phyloP scores from a whole-genome alignment of 2,113 vertebrate species.

The Phyllostomus hastatus region DNA sequence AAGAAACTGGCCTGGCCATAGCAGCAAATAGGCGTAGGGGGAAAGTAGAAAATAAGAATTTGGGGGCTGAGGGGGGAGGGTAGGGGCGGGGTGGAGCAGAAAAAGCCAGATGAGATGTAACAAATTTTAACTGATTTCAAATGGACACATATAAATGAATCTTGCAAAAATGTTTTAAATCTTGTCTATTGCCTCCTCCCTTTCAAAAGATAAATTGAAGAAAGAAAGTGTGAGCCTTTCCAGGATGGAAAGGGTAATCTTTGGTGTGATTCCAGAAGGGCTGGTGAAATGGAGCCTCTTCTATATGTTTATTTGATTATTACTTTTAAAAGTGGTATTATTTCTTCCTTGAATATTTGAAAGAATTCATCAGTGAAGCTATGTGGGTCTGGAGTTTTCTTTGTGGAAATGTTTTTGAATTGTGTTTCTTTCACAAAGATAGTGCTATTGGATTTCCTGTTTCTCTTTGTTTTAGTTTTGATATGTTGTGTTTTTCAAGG shows the following conservation, averaged over 20 bases:
- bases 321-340: not conserved
- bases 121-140: not conserved
- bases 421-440: not conserved
- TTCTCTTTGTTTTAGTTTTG: not conserved
- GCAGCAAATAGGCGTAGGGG: not conserved
- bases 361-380: not conserved
- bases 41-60: not conserved
- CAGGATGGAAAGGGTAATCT: not conserved
- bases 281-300: not conserved
- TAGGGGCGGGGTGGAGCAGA: not conserved
- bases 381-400: not conserved
- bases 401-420: slow-evolving; percentile 12
- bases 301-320: not conserved
- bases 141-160: not conserved
- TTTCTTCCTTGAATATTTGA: slow-evolving; percentile 20
- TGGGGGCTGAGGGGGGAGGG: no score
- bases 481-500: not conserved
- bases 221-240: not conserved
- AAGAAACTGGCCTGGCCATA: not conserved
- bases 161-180: not conserved
- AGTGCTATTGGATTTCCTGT: not conserved
- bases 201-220: not conserved
- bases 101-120: not conserved
- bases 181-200: not conserved
- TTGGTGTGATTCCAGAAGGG: not conserved